Percentiles rank a stretch among this genome's conserved stretches.
These are phyloP conservation scores for Piprites chloris DNA, from an alignment of 2,113 vertebrate genomes.

Conservation along the genomic window DNA sequence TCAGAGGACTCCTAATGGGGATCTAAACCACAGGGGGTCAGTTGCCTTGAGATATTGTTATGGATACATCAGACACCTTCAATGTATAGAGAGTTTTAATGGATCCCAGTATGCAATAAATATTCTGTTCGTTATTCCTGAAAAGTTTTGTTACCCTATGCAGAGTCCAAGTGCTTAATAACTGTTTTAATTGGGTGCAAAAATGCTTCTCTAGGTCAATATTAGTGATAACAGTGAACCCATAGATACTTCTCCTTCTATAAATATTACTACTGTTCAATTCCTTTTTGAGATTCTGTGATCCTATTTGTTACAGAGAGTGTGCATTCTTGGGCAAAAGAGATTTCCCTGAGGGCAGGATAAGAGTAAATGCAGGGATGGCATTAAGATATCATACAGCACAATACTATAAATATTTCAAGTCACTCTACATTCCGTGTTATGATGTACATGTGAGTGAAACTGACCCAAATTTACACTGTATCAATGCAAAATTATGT, in stretches of 20 bases:
- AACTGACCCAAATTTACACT: background rate
- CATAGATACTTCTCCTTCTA: background rate
- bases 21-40: background rate
- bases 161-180: background rate
- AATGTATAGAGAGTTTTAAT: background rate
- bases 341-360: conserved; percentile 45
- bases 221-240: background rate
- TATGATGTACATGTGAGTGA: background rate
- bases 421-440: background rate
- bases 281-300: background rate
- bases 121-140: background rate
- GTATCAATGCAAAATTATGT: background rate
- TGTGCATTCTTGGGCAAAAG: background rate
- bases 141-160: background rate
- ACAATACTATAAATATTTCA: background rate
- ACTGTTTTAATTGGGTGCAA: background rate
- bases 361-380: conserved; percentile 22
- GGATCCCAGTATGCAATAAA: background rate
- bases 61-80: background rate
- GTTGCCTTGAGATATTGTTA: background rate
- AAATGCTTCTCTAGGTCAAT: background rate
- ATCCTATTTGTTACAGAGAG: conserved; percentile 1
- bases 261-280: background rate
- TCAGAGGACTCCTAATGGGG: background rate
- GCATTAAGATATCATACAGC: background rate